phyloP scores from a whole-genome alignment of 2,113 vertebrate species.

The Copsychus sechellarum region DNA sequence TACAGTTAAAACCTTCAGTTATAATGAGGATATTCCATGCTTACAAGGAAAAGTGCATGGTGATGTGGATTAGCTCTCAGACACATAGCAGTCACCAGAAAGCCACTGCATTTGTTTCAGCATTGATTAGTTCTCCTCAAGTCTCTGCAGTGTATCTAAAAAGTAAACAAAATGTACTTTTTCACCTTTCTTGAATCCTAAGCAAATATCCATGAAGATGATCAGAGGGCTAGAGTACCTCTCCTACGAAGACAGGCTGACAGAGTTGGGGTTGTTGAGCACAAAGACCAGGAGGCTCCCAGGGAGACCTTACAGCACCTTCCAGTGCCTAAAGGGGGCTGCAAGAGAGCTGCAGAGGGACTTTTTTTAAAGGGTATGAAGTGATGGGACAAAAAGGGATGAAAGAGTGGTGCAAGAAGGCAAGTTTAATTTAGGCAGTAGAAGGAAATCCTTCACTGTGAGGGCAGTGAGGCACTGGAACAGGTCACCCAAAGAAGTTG shows the following conservation, averaged over 20 bases:
- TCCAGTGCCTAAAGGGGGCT: background rate
- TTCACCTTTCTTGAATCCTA: background rate
- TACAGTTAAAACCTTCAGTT: background rate
- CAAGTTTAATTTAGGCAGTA: background rate
- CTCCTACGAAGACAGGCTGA: background rate
- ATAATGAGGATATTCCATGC: background rate
- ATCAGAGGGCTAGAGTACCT: background rate
- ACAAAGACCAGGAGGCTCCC: background rate
- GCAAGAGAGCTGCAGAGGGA: background rate
- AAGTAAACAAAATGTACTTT: background rate
- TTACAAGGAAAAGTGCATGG: background rate
- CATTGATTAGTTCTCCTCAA: background rate
- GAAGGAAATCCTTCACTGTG: background rate
- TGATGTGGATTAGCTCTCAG: background rate
- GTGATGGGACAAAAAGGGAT: background rate
- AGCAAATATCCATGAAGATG: background rate
- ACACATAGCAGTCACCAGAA: background rate
- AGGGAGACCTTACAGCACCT: background rate
- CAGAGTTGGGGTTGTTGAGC: background rate
- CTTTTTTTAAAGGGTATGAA: background rate
- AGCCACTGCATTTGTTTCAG: background rate
- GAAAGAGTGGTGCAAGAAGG: background rate
- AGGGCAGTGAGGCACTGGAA: background rate
- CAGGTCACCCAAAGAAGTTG: background rate
- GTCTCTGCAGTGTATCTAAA: background rate